These are phyloP conservation scores for Lithobius niger DNA, from an alignment of 1,140 invertebrate genomes.

Conservation along the genomic window DNA sequence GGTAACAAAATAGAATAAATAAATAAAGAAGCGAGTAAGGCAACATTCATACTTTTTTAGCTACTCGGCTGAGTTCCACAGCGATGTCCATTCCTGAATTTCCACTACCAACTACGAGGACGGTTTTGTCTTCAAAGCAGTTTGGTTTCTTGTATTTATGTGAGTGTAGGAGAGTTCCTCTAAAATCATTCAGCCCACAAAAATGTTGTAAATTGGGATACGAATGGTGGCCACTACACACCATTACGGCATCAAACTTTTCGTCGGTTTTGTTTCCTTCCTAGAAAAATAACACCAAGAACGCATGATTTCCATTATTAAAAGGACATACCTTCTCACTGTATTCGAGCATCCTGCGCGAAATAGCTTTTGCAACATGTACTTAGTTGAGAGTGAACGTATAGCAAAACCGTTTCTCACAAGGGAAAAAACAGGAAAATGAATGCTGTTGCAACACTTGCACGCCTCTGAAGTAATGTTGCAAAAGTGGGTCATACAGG, in stretches of 20 bases:
- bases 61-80: constrained; percentile 17
- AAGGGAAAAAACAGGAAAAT: too few species aligned
- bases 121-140: constrained; percentile 25
- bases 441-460: too few species aligned
- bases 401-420: too few species aligned
- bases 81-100: constrained; percentile 21
- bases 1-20: not conserved
- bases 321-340: too few species aligned
- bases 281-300: not conserved
- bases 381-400: too few species aligned
- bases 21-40: too few species aligned
- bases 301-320: too few species aligned
- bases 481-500: too few species aligned
- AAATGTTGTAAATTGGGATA: constrained; percentile 25
- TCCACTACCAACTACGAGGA: constrained; percentile 29
- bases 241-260: constrained; percentile 17
- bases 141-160: constrained; percentile 26
- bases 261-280: constrained; percentile 3
- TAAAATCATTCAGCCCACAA: constrained; percentile 18
- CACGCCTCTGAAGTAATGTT: too few species aligned
- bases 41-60: constrained; percentile 16
- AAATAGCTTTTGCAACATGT: too few species aligned
- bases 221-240: constrained; percentile 26
- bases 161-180: constrained; percentile 28
- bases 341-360: too few species aligned